Evolutionary conservation across 2,113 vertebrate species (phyloP).

Genomic region (Mungos mungo): DNA sequence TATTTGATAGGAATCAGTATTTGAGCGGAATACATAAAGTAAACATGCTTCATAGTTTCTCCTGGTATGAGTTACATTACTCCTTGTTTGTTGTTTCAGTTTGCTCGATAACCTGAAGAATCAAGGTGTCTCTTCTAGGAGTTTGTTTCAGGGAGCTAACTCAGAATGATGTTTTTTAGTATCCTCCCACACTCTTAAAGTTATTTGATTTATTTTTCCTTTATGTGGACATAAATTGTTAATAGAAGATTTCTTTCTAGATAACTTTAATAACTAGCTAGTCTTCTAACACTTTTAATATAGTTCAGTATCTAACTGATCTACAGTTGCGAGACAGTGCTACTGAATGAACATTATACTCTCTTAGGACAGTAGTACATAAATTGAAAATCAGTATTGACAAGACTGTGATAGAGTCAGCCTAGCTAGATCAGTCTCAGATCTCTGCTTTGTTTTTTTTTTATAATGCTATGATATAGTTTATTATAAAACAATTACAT

Average conservation of each 20-base stretch:
- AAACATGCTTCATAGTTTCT: constrained; percentile 10
- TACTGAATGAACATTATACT: not conserved
- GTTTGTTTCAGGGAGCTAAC: not conserved
- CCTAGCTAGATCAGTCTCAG: not conserved
- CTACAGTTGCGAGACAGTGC: not conserved
- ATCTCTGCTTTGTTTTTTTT: not conserved
- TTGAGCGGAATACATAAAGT: not conserved
- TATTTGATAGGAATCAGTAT: not conserved
- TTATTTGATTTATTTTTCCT: not conserved
- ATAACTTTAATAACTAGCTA: not conserved
- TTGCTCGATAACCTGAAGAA: not conserved
- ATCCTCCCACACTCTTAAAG: not conserved
- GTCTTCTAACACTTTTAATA: not conserved
- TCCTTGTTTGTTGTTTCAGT: constrained; percentile 7
- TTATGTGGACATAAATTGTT: not conserved
- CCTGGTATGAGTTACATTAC: constrained; percentile 2
- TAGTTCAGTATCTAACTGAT: not conserved
- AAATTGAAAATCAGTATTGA: constrained; percentile 1
- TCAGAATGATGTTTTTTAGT: not conserved
- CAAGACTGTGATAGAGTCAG: not conserved
- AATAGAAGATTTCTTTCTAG: constrained; percentile 16
- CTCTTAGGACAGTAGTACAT: not conserved
- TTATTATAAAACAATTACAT: not conserved
- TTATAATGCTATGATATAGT: not conserved
- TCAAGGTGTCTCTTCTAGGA: not conserved